Evolutionary conservation across 2,888 invertebrate genomes (phyloP).

Genomic region (Drosophila aldrichi): DNA sequence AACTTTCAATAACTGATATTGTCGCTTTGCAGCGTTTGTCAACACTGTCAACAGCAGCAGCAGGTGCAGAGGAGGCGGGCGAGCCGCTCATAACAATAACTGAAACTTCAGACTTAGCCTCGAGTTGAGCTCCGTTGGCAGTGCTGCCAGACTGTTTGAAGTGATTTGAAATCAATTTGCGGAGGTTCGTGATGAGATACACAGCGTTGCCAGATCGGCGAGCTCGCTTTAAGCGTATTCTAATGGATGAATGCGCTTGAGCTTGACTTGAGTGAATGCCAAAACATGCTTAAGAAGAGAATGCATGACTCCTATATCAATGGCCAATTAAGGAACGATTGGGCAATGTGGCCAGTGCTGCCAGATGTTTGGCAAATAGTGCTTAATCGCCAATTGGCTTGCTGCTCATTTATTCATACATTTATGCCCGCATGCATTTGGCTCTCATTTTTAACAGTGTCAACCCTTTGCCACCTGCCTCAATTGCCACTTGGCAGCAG

Average conservation of each 20-base stretch:
- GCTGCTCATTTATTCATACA: conserved; percentile 42
- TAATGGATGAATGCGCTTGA: too few species aligned
- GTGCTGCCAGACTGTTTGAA: neutral
- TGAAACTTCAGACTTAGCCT: neutral
- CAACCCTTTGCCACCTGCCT: conserved; percentile 41
- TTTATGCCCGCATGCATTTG: conserved; percentile 33
- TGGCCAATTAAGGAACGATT: conserved; percentile 10
- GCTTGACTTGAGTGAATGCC: too few species aligned
- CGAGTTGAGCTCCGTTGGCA: neutral
- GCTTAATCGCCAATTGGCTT: conserved; percentile 29
- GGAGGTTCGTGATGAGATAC: neutral
- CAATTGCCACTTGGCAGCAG: conserved; percentile 56
- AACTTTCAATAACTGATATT: conserved; percentile 60
- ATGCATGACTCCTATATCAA: too few species aligned
- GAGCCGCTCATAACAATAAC: conserved; percentile 1
- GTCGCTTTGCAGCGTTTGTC: conserved; percentile 40
- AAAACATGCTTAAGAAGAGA: too few species aligned
- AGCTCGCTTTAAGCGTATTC: too few species aligned
- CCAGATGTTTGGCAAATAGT: neutral
- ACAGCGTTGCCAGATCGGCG: neutral
- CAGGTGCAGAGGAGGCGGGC: conserved; percentile 6
- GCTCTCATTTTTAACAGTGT: conserved; percentile 62
- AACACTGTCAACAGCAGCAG: conserved; percentile 46
- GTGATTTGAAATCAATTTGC: neutral
- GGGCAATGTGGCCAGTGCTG: neutral